Percentiles rank a stretch among this genome's conserved stretches.
phyloP scores from a whole-genome alignment of 2,888 invertebrate species.

The Thymelicus lineola region DNA sequence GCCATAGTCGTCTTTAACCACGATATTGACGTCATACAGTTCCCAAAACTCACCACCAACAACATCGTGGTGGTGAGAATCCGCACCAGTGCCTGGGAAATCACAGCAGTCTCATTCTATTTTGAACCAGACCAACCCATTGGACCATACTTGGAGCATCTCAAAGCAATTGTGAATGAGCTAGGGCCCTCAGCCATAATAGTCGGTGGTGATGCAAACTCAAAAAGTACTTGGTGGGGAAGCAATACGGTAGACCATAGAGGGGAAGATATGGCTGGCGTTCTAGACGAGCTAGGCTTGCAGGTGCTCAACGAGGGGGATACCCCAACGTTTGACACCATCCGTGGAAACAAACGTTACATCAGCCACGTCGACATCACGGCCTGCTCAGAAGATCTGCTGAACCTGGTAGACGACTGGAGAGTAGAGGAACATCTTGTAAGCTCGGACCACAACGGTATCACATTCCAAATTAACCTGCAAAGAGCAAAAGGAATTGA shows the following conservation, averaged over 20 bases:
- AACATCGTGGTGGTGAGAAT: too few relatives aligned
- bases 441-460: too few relatives aligned
- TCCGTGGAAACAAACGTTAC: neutral
- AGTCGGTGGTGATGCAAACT: neutral
- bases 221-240: neutral
- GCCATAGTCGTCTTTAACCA: too few relatives aligned
- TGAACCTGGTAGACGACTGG: too few relatives aligned
- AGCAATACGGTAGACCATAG: neutral
- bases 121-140: neutral
- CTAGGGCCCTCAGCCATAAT: neutral
- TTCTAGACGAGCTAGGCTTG: neutral
- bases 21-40: too few relatives aligned
- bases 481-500: too few relatives aligned
- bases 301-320: neutral
- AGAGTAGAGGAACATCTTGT: too few relatives aligned
- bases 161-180: neutral
- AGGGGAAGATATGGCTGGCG: too few relatives aligned
- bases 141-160: neutral
- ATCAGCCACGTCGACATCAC: conserved; percentile 36
- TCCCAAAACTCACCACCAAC: too few relatives aligned
- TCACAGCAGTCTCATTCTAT: neutral
- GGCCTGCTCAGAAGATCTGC: too few relatives aligned
- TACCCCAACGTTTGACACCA: neutral
- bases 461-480: too few relatives aligned
- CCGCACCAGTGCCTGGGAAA: neutral